Percentiles rank a stretch among this genome's conserved stretches.
phyloP scores from a whole-genome alignment of 2,888 invertebrate genomes.

The Achlya flavicornis region DNA sequence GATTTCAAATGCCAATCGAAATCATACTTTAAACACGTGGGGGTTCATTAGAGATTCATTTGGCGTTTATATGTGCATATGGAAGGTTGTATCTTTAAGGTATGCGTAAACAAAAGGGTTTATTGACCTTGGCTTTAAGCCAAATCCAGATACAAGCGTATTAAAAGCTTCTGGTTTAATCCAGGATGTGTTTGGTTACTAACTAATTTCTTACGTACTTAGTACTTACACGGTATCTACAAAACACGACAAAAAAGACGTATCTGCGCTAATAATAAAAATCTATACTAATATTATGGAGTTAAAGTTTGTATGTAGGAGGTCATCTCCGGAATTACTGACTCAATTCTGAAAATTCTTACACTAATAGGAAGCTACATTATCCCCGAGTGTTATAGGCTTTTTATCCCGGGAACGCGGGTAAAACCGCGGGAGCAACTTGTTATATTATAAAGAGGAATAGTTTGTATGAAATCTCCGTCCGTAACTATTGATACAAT shows the following conservation, averaged over 20 bases:
- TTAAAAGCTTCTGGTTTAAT: slow-evolving; percentile 60
- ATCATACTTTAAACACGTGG: slow-evolving; percentile 50
- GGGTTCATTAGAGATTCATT: slow-evolving; percentile 52
- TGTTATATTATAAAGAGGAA: too few species aligned
- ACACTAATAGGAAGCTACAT: too few species aligned
- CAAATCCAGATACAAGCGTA: slow-evolving; percentile 65
- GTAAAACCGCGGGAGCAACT: too few species aligned
- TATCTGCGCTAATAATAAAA: too few species aligned
- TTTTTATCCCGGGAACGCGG: too few species aligned
- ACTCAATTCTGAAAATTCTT: too few species aligned
- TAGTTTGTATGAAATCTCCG: too few species aligned
- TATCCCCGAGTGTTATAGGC: too few species aligned
- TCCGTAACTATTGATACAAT: too few species aligned
- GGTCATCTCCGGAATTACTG: too few species aligned
- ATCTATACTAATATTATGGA: too few species aligned
- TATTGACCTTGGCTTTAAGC: slow-evolving; percentile 77
- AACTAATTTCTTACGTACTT: not conserved
- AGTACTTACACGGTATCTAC: not conserved
- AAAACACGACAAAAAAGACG: not conserved
- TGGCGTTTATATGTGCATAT: slow-evolving; percentile 31
- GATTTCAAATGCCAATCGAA: slow-evolving; percentile 37
- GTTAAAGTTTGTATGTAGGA: too few species aligned
- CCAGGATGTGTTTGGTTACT: slow-evolving; percentile 37
- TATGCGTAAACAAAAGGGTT: slow-evolving; percentile 67
- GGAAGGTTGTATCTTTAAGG: slow-evolving; percentile 45